These are phyloP conservation scores for Rostratula benghalensis DNA, from an alignment of 2,113 vertebrate species.

Conservation along the genomic window DNA sequence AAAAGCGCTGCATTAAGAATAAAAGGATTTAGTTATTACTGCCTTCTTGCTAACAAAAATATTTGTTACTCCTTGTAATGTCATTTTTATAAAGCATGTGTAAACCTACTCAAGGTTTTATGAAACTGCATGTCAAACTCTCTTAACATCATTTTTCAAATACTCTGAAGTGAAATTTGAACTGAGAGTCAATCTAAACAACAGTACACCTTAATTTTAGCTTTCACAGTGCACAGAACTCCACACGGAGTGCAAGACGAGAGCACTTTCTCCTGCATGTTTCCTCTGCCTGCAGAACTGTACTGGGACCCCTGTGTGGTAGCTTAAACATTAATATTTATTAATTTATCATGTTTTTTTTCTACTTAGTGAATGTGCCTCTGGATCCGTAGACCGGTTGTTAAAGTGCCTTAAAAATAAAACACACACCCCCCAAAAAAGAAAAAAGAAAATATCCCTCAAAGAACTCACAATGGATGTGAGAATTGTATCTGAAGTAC, in stretches of 20 bases:
- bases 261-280: neutral
- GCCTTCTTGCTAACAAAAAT: neutral
- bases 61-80: neutral
- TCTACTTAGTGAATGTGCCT: neutral
- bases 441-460: slow-evolving; percentile 13
- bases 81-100: neutral
- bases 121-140: neutral
- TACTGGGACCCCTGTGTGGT: neutral
- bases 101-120: neutral
- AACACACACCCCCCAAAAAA: neutral
- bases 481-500: slow-evolving; percentile 56
- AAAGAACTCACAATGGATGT: neutral
- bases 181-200: neutral
- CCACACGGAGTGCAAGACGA: neutral
- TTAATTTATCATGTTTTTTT: neutral
- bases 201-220: neutral
- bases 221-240: neutral
- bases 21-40: neutral
- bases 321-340: neutral
- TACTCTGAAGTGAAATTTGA: neutral
- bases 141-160: neutral
- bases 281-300: neutral
- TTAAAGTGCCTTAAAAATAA: slow-evolving; percentile 67
- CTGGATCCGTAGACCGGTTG: neutral
- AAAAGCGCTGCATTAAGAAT: neutral